Percentiles rank a stretch among this genome's conserved stretches.
phyloP scores from a whole-genome alignment of 1,140 invertebrate species.

The Harlomillsia oculata region DNA sequence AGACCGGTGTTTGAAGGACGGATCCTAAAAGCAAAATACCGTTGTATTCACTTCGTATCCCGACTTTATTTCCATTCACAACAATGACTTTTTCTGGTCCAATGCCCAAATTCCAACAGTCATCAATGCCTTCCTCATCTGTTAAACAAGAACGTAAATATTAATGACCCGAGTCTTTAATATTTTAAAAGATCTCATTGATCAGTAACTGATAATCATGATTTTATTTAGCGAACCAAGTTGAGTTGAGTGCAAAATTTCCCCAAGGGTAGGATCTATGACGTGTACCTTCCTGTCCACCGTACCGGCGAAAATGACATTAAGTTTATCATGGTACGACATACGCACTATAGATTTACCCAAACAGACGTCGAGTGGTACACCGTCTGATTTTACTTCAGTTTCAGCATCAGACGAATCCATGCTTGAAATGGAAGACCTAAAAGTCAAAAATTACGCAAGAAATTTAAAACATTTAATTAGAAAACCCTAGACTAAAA shows the following conservation, averaged over 20 bases:
- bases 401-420: no score
- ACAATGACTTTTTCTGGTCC: slow-evolving; percentile 26
- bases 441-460: no score
- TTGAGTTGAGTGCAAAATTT: slow-evolving; percentile 22
- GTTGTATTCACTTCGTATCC: slow-evolving; percentile 77
- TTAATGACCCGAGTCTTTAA: no score
- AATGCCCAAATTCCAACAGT: slow-evolving; percentile 22
- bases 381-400: slow-evolving; percentile 10
- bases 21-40: slow-evolving; percentile 78
- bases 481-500: no score
- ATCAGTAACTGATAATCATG: no score
- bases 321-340: slow-evolving; percentile 30
- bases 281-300: slow-evolving; percentile 20
- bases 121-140: background rate
- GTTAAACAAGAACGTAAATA: no score
- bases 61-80: slow-evolving; percentile 43
- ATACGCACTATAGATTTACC: slow-evolving; percentile 16
- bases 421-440: no score
- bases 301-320: slow-evolving; percentile 29
- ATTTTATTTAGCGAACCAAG: slow-evolving; percentile 11
- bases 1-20: slow-evolving; percentile 67
- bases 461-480: no score
- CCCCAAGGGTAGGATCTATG: slow-evolving; percentile 29
- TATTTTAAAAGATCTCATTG: no score
- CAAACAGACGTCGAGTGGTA: slow-evolving; percentile 7